Base-by-base conservation (phyloP, 2,888 invertebrate species). In the Cheilosia vernalis region DNA sequence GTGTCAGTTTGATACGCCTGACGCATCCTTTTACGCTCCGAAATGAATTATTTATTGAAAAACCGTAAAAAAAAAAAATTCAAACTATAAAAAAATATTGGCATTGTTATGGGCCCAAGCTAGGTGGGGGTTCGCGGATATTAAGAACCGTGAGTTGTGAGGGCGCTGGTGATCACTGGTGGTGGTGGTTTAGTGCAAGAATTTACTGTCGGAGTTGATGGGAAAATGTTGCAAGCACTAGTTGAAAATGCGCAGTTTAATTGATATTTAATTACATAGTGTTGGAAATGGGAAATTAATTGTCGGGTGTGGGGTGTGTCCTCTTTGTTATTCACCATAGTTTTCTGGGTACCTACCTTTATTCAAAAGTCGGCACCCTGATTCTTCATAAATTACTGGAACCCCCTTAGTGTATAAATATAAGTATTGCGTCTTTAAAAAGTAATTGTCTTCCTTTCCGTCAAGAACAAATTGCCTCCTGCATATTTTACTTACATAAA, bases 41-140 rank as follows among this genome's bases (percentile, higher is more conserved):
- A 56, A 74, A 80, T 84, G 74, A 84, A 84, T 80, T 40, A 84
- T 84, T 80, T 80, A 84, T 79, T 53, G 58, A 44, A 77, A 69
- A 55, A 17, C 13, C 4, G 17, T 60, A 56, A 55, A 47, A 6
- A 44, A 47, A 61, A 44, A 44, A 53, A 30, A 30, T 30, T 30
- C 4, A 3, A 40, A 61, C 19, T 53, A 42, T 19, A 63, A 60
- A 13, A 27, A 37, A 13, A 13, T 53, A 82, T 70, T 66, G 73
- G 78, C 73, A 73, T 73, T 83, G 73, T 73, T 63, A 73, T 61
- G 56, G 30, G 37, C 9, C 30, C 42, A 15, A 44, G 47, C 37
- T 13, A 37, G 13, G 37, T 37, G 37, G 37, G 37, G 37, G 37
- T 37, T 37, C 37, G 37, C 9, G 10, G 3, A 33, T 33, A 77